Evolutionary conservation across 2,888 invertebrate species (phyloP).

Genomic region (Euspilapteryx auroguttella): DNA sequence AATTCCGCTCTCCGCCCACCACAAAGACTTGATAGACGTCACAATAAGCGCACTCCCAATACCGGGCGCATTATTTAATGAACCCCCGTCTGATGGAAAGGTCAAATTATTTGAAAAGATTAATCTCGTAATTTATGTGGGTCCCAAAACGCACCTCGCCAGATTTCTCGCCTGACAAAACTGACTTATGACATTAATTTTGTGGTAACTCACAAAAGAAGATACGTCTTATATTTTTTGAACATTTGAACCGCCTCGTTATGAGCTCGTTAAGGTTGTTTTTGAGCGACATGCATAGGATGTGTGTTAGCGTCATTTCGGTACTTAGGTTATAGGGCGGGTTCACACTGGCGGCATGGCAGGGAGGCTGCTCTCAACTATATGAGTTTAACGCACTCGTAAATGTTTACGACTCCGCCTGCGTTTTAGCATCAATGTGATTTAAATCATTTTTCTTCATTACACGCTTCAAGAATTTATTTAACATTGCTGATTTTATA

Average conservation of each 20-base stretch:
- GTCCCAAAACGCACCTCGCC: slow-evolving; percentile 30
- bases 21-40: slow-evolving; percentile 51
- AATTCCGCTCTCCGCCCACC: slow-evolving; percentile 25
- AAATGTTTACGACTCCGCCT: slow-evolving; percentile 47
- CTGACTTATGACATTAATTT: slow-evolving; percentile 37
- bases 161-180: slow-evolving; percentile 41
- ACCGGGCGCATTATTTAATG: slow-evolving; percentile 55
- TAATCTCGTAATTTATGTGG: slow-evolving; percentile 57
- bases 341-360: too few species aligned
- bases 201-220: slow-evolving; percentile 21
- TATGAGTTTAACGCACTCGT: slow-evolving; percentile 57
- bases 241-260: neutral
- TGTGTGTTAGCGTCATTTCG: too few species aligned
- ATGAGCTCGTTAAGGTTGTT: neutral
- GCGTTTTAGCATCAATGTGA: slow-evolving; percentile 33
- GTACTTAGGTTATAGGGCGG: too few species aligned
- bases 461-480: too few species aligned
- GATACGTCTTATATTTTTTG: slow-evolving; percentile 15
- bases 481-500: slow-evolving; percentile 27
- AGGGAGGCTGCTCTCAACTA: too few species aligned
- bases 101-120: slow-evolving; percentile 61
- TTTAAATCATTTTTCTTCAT: slow-evolving; percentile 39
- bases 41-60: slow-evolving; percentile 54
- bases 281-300: too few species aligned
- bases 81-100: slow-evolving; percentile 60